Evolutionary conservation across 2,797 vertebrate genomes (phyloP), one percentile per base, ranked within the genome.

Genomic region (Amazona finschi): DNA sequence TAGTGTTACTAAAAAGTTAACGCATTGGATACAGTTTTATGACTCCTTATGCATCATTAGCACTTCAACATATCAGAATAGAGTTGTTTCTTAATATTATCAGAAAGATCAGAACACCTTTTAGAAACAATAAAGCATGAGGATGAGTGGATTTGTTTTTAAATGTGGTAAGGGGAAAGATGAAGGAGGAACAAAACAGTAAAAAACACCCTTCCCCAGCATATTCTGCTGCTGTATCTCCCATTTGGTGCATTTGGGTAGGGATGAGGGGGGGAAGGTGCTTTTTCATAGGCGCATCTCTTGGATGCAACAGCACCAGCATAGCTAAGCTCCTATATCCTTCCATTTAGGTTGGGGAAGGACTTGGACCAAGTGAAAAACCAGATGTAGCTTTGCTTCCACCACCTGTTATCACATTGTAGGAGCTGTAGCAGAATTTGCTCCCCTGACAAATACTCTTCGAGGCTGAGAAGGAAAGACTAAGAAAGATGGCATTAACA

Each of bases 21-120:
- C 71, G 77, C 44, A 87, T 12, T 94, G 87, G 90, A 53, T 55
- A 49, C 19, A 57, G 61, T 88, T 95, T 95, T 90, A 88, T 58
- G 57, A 74, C 44, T 76, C 62, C 38, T 85, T 76, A 79, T 27
- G 43, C 66, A 85, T 76, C 67, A 76, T 82, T 73, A 89, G 39
- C 19, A 24, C 27, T 85, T 60, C 10, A 72, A 69, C 53, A 77
- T 2, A 78, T 27, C n/a, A 62, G 46, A 87, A 77, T 53, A 70
- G 11, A 55, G 28, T 55, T 22, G 2, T 4, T 70, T 76, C 64
- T 85, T 52, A 47, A 65, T 44, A 77, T 25, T 25, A 82, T 50
- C 53, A 74, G 75, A 83, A 83, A 72, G 61, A 85, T 80, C 69
- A 91, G 17, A 91, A 92, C 3, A 52, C 33, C 41, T 72, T 77